Base-by-base conservation (phyloP, 2,797 vertebrate species). In the Apodemus agrarius region DNA sequence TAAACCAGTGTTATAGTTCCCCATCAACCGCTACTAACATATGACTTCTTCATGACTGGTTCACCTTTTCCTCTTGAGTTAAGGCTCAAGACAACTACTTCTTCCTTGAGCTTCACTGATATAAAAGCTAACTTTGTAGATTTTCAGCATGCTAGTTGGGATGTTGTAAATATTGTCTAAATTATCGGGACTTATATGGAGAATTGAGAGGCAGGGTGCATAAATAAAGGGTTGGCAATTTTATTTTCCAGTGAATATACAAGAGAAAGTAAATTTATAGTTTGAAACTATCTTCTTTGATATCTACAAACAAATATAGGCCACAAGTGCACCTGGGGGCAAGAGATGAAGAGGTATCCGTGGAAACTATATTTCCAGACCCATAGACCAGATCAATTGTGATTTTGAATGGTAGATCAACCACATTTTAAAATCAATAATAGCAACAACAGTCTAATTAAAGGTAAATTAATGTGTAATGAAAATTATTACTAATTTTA, bases 401-500 rank as follows among this genome's bases (percentile, higher is more conserved):
- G 46, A 91, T 89, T 94, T 91, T 96, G 90, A 97, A 91, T 91
- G 91, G 89, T 76, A 93, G 89, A 87, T 46, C 82, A 91, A 74
- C 24, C 34, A 52, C 57, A 91, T 37, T 91, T 72, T 80, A 54
- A 69, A 94, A 74, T 52, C 72, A 76, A 29, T 12, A 72, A n/a
- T n/a, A 69, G 12, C 65, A 67, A 34, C 65, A 16, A 34, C 65
- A 67, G 26, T 19, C 57, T 84, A 10, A 69, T 92, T 93, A 97
- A 90, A 72, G 37, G 46, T 37, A 97, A 96, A 96, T 86, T 83
- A 89, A 94, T 87, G 69, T 81, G n/a, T 61, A 84, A 89, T 54
- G 61, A 31, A 92, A 96, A 93, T 95, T 95, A 72, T 72, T 84
- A 54, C 29, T 87, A 86, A 97, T 91, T 96, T 96, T 95, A 91